Conservation (phyloP, 2,113 vertebrate genomes). For the Gymnobelideus leadbeateri region DNA sequence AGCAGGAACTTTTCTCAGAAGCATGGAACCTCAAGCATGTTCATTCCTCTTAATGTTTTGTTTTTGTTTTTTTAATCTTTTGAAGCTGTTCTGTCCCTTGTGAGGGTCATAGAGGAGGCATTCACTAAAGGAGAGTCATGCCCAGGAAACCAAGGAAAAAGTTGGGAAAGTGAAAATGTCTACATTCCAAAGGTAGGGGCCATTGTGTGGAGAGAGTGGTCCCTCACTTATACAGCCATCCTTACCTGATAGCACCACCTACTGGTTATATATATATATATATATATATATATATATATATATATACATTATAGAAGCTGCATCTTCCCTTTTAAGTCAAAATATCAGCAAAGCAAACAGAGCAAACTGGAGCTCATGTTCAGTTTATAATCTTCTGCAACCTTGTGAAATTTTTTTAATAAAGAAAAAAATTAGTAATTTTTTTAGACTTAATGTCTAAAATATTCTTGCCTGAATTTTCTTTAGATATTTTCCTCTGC, state of each 20-base stretch:
- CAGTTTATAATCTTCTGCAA: background rate
- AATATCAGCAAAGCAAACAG: background rate
- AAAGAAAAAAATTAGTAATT: background rate
- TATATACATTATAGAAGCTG: background rate
- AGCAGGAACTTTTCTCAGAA: background rate
- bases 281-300: background rate
- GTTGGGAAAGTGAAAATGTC: background rate
- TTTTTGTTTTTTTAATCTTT: background rate
- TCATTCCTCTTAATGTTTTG: background rate
- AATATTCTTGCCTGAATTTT: background rate
- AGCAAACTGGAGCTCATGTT: background rate
- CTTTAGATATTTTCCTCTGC: background rate
- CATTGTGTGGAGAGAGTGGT: background rate
- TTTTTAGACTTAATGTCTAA: background rate
- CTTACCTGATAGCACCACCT: background rate
- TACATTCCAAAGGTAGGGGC: background rate
- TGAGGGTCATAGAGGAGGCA: background rate
- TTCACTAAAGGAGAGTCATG: background rate
- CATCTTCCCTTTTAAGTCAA: background rate
- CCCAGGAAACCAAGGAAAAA: background rate
- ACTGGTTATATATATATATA: background rate
- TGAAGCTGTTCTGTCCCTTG: background rate
- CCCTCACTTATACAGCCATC: background rate
- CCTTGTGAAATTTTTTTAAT: background rate
- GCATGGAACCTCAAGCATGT: background rate